A percentile compares a stretch with the other conserved stretches of the same genome.
Evolutionary conservation across 2,888 invertebrate species (phyloP).

Genomic region (Fragum sueziense): DNA sequence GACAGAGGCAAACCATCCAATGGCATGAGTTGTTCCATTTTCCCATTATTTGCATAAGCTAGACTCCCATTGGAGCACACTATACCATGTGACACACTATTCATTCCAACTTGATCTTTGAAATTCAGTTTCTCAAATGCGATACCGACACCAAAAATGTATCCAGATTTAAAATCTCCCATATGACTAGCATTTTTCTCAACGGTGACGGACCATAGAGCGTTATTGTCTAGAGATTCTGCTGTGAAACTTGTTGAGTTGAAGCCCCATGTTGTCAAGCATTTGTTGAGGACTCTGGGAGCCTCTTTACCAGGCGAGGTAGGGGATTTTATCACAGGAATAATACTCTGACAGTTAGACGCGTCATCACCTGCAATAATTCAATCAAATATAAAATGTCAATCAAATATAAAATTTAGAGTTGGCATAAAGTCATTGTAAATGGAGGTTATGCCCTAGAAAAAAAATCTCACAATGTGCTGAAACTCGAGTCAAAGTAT

Average conservation of each 20-base stretch:
- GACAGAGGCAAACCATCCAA: constrained; percentile 75
- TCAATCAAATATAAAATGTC: too few relatives aligned
- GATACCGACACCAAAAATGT: constrained; percentile 79
- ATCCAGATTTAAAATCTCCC: constrained; percentile 74
- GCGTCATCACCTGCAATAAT: constrained; percentile 66
- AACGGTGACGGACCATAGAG: constrained; percentile 77
- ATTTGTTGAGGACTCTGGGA: constrained; percentile 74
- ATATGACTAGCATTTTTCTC: constrained; percentile 76
- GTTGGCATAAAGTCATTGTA: too few relatives aligned
- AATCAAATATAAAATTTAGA: too few relatives aligned
- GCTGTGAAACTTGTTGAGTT: constrained; percentile 79
- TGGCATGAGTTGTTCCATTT: constrained; percentile 70
- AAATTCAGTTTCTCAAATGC: constrained; percentile 69
- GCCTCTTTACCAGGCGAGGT: constrained; percentile 67
- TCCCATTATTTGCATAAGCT: constrained; percentile 70
- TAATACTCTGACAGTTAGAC: constrained; percentile 65
- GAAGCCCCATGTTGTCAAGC: constrained; percentile 79
- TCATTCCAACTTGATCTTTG: constrained; percentile 78
- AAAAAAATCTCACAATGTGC: too few relatives aligned
- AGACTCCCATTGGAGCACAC: constrained; percentile 74
- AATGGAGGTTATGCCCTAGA: too few relatives aligned
- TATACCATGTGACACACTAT: constrained; percentile 72
- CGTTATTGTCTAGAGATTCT: constrained; percentile 66
- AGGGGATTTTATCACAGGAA: constrained; percentile 72
- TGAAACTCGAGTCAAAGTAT: too few relatives aligned